Conservation (phyloP, 2,888 invertebrate genomes). For the Julus scanicus region DNA sequence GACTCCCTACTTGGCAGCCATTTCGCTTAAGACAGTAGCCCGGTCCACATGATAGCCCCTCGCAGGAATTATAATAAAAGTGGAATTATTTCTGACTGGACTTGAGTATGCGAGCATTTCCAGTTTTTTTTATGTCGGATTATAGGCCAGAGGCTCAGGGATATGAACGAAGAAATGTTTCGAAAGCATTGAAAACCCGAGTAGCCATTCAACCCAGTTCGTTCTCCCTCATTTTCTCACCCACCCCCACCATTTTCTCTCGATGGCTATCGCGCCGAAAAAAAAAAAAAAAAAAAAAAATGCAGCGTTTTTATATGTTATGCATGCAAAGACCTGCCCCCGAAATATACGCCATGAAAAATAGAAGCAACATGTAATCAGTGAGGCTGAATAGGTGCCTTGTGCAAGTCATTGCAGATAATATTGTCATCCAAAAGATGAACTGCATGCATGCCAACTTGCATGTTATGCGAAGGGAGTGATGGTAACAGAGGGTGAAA, state of each 20-base stretch:
- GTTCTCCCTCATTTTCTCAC: conserved; percentile 29
- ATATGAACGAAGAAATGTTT: neutral
- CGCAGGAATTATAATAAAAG: neutral
- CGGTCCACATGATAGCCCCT: neutral
- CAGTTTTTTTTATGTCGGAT: neutral
- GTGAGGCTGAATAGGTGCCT: neutral
- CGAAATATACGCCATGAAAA: neutral
- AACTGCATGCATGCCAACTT: conserved; percentile 1
- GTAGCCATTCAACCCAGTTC: conserved; percentile 38
- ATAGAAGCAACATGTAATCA: neutral
- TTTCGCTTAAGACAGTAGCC: neutral
- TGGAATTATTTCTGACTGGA: conserved; percentile 19
- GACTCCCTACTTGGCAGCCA: neutral
- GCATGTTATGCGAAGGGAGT: neutral
- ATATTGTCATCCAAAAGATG: conserved; percentile 16
- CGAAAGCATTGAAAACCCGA: neutral
- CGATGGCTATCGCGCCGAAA: neutral
- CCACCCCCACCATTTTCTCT: conserved; percentile 38
- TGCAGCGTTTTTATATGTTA: neutral
- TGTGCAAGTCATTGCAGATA: conserved; percentile 35
- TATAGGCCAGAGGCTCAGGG: neutral
- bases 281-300: neutral
- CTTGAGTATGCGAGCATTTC: neutral
- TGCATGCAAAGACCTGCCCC: neutral
- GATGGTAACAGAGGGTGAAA: neutral